phyloP scores from a whole-genome alignment of 2,113 vertebrate genomes.

The Cottus gobio region DNA sequence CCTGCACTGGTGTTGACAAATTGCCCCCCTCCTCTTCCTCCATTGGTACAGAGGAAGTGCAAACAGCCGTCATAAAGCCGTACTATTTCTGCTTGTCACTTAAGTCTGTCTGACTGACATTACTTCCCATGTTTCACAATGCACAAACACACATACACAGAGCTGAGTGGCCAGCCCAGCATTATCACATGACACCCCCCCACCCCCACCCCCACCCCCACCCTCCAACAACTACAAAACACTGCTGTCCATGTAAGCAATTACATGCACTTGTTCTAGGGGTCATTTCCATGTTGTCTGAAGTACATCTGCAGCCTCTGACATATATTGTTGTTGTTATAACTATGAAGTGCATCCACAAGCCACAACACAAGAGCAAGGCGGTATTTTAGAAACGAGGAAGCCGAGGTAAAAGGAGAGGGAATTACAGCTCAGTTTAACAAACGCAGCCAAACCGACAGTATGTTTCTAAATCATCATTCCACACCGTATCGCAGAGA shows the following conservation, averaged over 20 bases:
- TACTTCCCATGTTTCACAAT: conserved; percentile 87
- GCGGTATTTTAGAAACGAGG: conserved; percentile 26
- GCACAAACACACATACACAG: conserved; percentile 66
- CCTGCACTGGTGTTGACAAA: conserved; percentile 56
- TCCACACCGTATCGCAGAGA: conserved; percentile 23
- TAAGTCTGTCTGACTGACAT: conserved; percentile 74
- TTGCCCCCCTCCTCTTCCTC: conserved; percentile 50
- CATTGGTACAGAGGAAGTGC: conserved; percentile 72
- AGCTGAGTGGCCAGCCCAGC: conserved; percentile 67
- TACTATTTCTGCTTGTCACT: conserved; percentile 74
- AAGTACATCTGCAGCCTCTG: conserved; percentile 38
- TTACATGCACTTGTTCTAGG: conserved; percentile 21
- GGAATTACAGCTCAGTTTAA: conserved; percentile 13
- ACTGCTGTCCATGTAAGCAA: conserved; percentile 48
- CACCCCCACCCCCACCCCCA: too few species aligned
- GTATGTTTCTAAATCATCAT: conserved; percentile 41
- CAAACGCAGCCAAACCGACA: conserved; percentile 9
- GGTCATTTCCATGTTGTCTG: conserved; percentile 20
- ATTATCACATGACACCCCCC: conserved; percentile 71
- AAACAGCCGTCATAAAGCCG: conserved; percentile 64
- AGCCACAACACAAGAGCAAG: conserved; percentile 1
- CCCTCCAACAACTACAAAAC: conserved; percentile 51
- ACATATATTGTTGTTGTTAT: conserved; percentile 1
- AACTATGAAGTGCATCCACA: neutral
- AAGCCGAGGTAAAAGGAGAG: conserved; percentile 24